Conservation (phyloP, 2,797 vertebrate genomes). For the Myotis daubentonii region DNA sequence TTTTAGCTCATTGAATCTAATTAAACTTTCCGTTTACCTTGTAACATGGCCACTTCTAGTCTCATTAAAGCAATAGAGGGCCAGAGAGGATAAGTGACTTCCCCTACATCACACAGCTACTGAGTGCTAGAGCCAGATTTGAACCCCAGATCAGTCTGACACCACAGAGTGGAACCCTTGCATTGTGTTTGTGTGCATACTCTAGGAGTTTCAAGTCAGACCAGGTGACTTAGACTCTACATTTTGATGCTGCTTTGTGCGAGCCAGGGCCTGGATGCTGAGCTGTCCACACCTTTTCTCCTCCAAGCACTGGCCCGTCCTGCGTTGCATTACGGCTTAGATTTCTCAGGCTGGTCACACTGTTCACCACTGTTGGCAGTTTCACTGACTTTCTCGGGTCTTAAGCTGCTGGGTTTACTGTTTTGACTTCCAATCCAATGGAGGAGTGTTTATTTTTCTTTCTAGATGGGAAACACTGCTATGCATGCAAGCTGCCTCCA, state of each 20-base stretch:
- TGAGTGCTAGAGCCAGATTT: background rate
- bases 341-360: background rate
- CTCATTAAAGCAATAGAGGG: background rate
- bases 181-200: background rate
- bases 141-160: background rate
- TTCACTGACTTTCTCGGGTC: slow-evolving; percentile 62
- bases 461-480: slow-evolving; percentile 73
- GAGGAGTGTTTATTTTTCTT: slow-evolving; percentile 79
- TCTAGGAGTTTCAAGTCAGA: background rate
- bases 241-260: background rate
- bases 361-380: slow-evolving; percentile 61
- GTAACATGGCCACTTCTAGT: background rate
- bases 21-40: background rate
- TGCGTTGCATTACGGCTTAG: background rate
- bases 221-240: background rate
- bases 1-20: background rate
- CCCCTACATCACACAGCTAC: background rate
- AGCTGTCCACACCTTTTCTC: background rate
- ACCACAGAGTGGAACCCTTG: background rate
- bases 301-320: background rate
- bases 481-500: slow-evolving; percentile 50
- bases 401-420: slow-evolving; percentile 71
- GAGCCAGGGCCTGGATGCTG: background rate
- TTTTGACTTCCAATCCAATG: slow-evolving; percentile 70
- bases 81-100: background rate